Evolutionary conservation across 2,797 vertebrate genomes (phyloP).

Genomic region (Gobio occitaniae): DNA sequence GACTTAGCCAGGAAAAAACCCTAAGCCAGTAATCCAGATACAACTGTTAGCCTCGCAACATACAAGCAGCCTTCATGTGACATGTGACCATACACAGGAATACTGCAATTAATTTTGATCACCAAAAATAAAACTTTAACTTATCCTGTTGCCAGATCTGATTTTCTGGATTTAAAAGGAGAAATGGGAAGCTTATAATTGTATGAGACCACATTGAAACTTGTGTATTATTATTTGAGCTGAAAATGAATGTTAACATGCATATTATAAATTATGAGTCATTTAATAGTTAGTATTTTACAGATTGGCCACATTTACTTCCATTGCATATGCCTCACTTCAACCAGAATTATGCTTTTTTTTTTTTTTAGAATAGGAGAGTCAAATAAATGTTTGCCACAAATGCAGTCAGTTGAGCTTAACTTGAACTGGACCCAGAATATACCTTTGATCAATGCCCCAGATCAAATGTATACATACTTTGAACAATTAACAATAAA

Average conservation of each 20-base stretch:
- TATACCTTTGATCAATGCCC: not conserved
- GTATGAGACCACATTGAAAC: not conserved
- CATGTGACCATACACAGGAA: not conserved
- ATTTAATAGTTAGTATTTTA: no score
- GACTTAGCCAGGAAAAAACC: slow-evolving; percentile 63
- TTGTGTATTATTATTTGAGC: not conserved
- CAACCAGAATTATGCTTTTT: no score
- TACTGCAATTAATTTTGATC: not conserved
- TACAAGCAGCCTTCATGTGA: slow-evolving; percentile 6
- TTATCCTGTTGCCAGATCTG: not conserved
- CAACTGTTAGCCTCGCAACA: slow-evolving; percentile 50
- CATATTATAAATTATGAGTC: no score
- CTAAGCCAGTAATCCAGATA: slow-evolving; percentile 72
- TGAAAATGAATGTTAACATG: not conserved
- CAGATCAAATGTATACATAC: not conserved
- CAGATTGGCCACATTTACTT: no score
- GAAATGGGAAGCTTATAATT: not conserved
- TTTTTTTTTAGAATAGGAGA: not conserved
- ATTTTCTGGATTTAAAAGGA: not conserved
- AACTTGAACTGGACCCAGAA: not conserved
- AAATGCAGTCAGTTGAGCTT: not conserved
- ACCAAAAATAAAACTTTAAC: not conserved
- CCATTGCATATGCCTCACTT: not conserved
- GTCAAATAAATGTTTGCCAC: not conserved
- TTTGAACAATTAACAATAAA: not conserved